These are phyloP conservation scores for Lagria hirta DNA, from an alignment of 2,888 invertebrate species.

Conservation along the genomic window DNA sequence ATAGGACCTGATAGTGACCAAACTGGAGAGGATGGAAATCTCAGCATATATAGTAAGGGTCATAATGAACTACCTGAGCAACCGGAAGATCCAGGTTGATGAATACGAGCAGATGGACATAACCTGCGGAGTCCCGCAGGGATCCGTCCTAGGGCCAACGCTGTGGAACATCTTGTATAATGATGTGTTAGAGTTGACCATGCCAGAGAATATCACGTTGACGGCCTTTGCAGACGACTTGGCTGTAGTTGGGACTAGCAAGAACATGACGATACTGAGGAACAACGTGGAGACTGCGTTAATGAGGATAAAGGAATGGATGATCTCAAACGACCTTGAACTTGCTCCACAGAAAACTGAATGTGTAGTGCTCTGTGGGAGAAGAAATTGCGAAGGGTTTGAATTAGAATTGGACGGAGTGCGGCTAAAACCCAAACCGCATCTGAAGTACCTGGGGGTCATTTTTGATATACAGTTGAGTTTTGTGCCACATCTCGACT, in stretches of 20 bases:
- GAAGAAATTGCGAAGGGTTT: neutral
- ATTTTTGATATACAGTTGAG: neutral
- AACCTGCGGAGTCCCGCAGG: conserved; percentile 15
- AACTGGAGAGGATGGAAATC: conserved; percentile 10
- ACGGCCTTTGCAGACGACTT: conserved; percentile 25
- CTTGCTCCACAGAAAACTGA: conserved; percentile 6
- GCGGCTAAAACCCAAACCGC: neutral
- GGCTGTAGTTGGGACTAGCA: conserved; percentile 10
- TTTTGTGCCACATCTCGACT: neutral
- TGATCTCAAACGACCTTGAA: conserved; percentile 4
- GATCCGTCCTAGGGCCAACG: conserved; percentile 15
- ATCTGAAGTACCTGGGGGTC: conserved; percentile 8
- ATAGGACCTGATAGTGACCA: conserved; percentile 17
- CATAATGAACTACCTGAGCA: conserved; percentile 17
- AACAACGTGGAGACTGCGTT: no score
- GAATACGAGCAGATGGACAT: conserved; percentile 1
- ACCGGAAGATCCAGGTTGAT: conserved; percentile 5
- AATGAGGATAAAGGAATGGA: conserved; percentile 12
- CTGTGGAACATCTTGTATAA: conserved; percentile 21
- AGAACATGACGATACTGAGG: no score
- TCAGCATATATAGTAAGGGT: conserved; percentile 13
- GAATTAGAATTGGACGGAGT: neutral
- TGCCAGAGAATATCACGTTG: conserved; percentile 1
- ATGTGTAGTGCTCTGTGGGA: neutral
- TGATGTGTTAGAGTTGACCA: conserved; percentile 4